Conservation (phyloP, 2,113 vertebrate genomes). For the Charina bottae region DNA sequence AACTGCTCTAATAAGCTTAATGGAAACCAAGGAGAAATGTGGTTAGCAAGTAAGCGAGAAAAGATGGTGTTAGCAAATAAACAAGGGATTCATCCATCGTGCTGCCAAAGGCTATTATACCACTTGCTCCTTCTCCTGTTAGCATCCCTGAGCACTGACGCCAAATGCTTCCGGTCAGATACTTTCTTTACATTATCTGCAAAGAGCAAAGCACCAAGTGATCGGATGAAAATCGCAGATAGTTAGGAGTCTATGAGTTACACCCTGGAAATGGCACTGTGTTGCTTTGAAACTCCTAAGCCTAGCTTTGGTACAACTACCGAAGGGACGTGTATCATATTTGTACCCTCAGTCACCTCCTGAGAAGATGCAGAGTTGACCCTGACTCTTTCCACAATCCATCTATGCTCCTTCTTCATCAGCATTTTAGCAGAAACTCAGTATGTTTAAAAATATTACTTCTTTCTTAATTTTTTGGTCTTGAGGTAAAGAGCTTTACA, state of each 20-base stretch:
- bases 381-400: neutral
- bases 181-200: slow-evolving; percentile 18
- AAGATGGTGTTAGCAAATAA: slow-evolving; percentile 34
- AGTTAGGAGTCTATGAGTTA: neutral
- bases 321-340: neutral
- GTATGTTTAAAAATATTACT: neutral
- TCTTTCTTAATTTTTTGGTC: neutral
- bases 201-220: neutral
- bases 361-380: neutral
- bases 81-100: slow-evolving; percentile 5
- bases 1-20: slow-evolving; percentile 8
- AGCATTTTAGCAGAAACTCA: neutral
- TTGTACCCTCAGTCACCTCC: neutral
- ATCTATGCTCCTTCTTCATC: neutral
- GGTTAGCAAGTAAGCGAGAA: slow-evolving; percentile 3
- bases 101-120: neutral
- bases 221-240: neutral
- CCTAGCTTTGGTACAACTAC: neutral
- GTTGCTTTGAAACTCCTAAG: neutral
- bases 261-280: neutral
- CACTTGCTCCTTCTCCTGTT: neutral
- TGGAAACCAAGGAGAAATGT: slow-evolving; percentile 39
- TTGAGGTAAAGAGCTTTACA: neutral
- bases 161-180: slow-evolving; percentile 19
- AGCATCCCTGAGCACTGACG: neutral